These are phyloP conservation scores for Heterohyrax brucei DNA, from an alignment of 2,797 vertebrate species.

Conservation along the genomic window DNA sequence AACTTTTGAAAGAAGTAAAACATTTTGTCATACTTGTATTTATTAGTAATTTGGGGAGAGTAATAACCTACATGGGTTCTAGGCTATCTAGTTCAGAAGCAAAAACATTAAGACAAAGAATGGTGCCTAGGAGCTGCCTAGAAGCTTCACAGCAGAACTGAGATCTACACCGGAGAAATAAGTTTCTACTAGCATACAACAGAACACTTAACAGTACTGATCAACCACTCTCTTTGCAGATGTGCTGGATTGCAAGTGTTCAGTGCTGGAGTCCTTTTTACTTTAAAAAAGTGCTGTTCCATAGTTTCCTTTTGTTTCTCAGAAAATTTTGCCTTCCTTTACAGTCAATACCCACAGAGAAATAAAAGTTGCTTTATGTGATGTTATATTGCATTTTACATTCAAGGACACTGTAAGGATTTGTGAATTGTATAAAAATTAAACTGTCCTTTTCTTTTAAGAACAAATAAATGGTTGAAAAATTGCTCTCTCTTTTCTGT, in stretches of 20 bases:
- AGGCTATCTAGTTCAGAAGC: not conserved
- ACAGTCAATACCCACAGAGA: slow-evolving; percentile 39
- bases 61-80: not conserved
- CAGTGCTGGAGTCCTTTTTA: slow-evolving; percentile 13
- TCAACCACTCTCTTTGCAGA: not conserved
- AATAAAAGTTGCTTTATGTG: slow-evolving; percentile 62
- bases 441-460: slow-evolving; percentile 38
- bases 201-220: not conserved
- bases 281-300: slow-evolving; percentile 59
- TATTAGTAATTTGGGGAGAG: not conserved
- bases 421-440: slow-evolving; percentile 62
- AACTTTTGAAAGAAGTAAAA: slow-evolving; percentile 51
- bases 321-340: slow-evolving; percentile 60
- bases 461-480: slow-evolving; percentile 44
- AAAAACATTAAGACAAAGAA: slow-evolving; percentile 36
- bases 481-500: not conserved
- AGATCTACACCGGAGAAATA: not conserved
- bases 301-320: slow-evolving; percentile 43
- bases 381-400: slow-evolving; percentile 51
- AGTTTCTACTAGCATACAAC: not conserved
- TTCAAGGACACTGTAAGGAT: slow-evolving; percentile 73
- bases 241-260: not conserved
- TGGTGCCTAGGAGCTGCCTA: not conserved
- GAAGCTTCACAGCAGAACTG: not conserved
- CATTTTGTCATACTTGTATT: not conserved